Evolutionary conservation across 1,140 invertebrate genomes (phyloP), one percentile per base, ranked within the genome.

Genomic region (Drosophila tristis): DNA sequence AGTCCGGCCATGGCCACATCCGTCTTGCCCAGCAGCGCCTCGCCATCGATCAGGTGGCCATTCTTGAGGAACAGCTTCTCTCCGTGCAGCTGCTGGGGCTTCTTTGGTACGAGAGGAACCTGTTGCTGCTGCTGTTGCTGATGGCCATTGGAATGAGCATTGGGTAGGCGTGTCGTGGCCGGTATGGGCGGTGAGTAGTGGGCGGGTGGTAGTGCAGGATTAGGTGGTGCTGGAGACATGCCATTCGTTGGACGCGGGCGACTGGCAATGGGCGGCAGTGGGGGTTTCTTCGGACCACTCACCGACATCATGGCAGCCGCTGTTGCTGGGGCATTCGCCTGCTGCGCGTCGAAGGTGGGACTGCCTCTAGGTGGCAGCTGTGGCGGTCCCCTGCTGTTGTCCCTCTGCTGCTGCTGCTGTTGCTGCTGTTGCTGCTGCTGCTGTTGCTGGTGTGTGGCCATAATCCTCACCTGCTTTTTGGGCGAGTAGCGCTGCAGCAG

Each of bases 221-320:
- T 50, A 9, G 51, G 56, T 58, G 25, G 91, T 74, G 51, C 39
- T 44, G 66, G 49, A 67, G 48, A 91, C 43, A 91, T 15, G 61
- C 76, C 74, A 51, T 91, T 91, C 93, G 93, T 47, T 13, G 78
- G 78, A 54, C 79, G 82, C 63, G 72, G 95, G 85, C 94, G 93
- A 70, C 93, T 94, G 23, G 95, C 94, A 49, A 95, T 94, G 7
- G 95, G 95, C 64, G 95, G 95, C 68, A 96, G 86, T 11, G 95
- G 95, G 44, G 95, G 95, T 91, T 96, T 96, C 89, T 95, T 94
- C 29, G 94, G 94, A 13, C 94, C 94, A 90, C 91, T 91, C 85
- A 91, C 89, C 90, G 57, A 53, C 26, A 45, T 42, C 39, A 20
- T 48, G 23, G 43, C 25, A 9, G 49, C 50, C 39, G 56, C 49